Evolutionary conservation across 2,888 invertebrate species (phyloP).

Genomic region (Troides aeacus): DNA sequence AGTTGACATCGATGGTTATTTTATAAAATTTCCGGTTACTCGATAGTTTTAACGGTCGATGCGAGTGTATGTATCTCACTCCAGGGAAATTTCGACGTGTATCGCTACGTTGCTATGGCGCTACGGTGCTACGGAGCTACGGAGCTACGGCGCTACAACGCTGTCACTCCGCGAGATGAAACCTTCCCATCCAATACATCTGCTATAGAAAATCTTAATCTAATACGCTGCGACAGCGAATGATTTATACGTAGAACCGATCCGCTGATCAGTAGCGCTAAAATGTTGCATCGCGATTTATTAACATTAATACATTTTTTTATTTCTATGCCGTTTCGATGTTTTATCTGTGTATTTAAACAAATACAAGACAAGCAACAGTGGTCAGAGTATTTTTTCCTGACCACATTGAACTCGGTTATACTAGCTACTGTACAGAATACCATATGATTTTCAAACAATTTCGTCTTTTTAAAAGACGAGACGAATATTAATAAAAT

Average conservation of each 20-base stretch:
- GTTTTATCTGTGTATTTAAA: too few relatives aligned
- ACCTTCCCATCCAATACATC: constrained; percentile 51
- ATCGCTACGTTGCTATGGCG: constrained; percentile 26
- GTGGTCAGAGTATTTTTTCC: too few relatives aligned
- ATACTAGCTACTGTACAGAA: too few relatives aligned
- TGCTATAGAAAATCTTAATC: constrained; percentile 70
- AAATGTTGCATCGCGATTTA: constrained; percentile 38
- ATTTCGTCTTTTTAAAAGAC: too few relatives aligned
- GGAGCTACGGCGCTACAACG: constrained; percentile 36
- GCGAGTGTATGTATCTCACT: constrained; percentile 35
- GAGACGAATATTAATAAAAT: too few relatives aligned
- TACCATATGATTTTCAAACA: too few relatives aligned
- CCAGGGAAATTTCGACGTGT: constrained; percentile 63
- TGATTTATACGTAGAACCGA: constrained; percentile 67
- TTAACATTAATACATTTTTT: not conserved
- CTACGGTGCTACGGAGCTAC: constrained; percentile 31
- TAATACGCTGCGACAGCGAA: constrained; percentile 71
- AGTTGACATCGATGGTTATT: not conserved
- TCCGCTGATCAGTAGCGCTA: constrained; percentile 52
- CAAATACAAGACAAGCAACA: too few relatives aligned
- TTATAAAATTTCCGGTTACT: constrained; percentile 3
- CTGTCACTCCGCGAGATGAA: constrained; percentile 63
- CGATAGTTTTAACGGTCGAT: constrained; percentile 8
- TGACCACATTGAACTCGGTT: too few relatives aligned
- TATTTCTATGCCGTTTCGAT: too few relatives aligned